Evolutionary conservation across 2,797 vertebrate genomes (phyloP).

Genomic region (Parauchenoglanis ngamensis): DNA sequence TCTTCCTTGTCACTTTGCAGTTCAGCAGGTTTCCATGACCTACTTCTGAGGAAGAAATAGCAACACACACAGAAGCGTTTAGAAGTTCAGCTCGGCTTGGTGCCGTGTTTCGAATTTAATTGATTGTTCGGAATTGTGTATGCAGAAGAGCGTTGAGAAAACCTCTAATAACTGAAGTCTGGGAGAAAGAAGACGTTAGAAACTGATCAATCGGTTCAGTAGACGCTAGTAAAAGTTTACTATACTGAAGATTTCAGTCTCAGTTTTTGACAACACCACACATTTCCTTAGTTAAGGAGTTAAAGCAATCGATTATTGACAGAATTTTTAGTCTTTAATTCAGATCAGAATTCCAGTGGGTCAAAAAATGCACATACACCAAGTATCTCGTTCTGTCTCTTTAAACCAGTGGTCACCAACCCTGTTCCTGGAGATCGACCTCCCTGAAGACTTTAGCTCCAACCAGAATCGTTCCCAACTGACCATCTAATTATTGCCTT

Average conservation of each 20-base stretch:
- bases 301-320: background rate
- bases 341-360: background rate
- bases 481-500: no score
- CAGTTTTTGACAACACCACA: background rate
- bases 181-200: no score
- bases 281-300: background rate
- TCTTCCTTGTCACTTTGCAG: slow-evolving; percentile 14
- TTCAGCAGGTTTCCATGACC: slow-evolving; percentile 31
- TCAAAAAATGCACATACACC: background rate
- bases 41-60: slow-evolving; percentile 34
- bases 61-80: background rate
- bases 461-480: no score
- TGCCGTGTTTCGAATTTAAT: background rate
- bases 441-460: no score
- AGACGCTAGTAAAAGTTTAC: background rate
- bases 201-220: background rate
- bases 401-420: no score
- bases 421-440: no score
- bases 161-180: background rate
- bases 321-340: background rate
- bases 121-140: background rate
- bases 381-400: background rate
- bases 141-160: background rate
- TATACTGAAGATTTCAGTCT: background rate
- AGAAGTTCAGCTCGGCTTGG: background rate